Evolutionary conservation across 1,140 invertebrate genomes (phyloP).

Genomic region (Cecropterus lyciades): DNA sequence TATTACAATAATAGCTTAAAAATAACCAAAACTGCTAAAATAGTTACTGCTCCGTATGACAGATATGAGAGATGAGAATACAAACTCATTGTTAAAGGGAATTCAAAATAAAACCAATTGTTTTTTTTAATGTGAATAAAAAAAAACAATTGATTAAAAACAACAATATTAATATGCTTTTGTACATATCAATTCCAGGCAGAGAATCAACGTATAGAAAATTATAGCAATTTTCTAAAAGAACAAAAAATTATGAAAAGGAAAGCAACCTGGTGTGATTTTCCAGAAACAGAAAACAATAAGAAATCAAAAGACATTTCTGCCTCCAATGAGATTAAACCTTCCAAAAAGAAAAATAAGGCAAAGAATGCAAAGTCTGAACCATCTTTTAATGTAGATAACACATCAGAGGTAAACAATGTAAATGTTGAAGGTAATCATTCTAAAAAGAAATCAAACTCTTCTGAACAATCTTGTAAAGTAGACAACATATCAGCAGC

Average conservation of each 20-base stretch:
- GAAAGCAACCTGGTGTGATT: slow-evolving; percentile 84
- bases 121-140: too few relatives aligned
- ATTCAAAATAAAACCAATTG: too few relatives aligned
- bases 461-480: too few relatives aligned
- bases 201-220: slow-evolving; percentile 80
- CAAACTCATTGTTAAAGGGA: too few relatives aligned
- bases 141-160: too few relatives aligned
- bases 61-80: too few relatives aligned
- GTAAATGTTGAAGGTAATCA: background rate
- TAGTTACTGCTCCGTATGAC: too few relatives aligned
- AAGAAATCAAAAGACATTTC: slow-evolving; percentile 40
- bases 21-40: too few relatives aligned
- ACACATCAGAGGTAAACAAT: background rate
- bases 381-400: background rate
- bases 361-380: slow-evolving; percentile 15
- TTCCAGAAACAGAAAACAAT: slow-evolving; percentile 65
- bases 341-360: slow-evolving; percentile 54
- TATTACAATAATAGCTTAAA: too few relatives aligned
- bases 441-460: too few relatives aligned
- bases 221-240: slow-evolving; percentile 84
- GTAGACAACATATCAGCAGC: too few relatives aligned
- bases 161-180: too few relatives aligned
- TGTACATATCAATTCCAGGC: slow-evolving; percentile 59
- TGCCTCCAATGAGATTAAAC: slow-evolving; percentile 33
- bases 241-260: slow-evolving; percentile 79